phyloP scores from a whole-genome alignment of 2,888 invertebrate genomes.

The Azorinus chamasolen region DNA sequence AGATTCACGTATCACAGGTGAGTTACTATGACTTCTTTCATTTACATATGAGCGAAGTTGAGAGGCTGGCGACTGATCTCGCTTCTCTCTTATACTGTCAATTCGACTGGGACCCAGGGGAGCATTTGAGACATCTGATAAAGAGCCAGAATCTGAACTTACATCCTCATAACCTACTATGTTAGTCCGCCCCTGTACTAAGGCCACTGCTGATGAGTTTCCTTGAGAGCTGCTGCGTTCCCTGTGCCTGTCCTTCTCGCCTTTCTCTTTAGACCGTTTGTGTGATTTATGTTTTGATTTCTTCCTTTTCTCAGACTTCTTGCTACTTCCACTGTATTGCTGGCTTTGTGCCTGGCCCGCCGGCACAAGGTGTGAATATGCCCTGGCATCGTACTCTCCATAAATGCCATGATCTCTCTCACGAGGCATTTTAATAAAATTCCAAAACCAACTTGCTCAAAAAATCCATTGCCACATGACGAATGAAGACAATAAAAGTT shows the following conservation, averaged over 20 bases:
- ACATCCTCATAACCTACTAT: constrained; percentile 81
- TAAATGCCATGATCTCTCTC: constrained; percentile 62
- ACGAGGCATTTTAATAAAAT: constrained; percentile 60
- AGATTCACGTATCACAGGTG: constrained; percentile 72
- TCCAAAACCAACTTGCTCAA: too few species aligned
- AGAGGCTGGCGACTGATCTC: constrained; percentile 72
- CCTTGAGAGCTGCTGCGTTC: constrained; percentile 29
- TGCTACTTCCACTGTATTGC: constrained; percentile 11
- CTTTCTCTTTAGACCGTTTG: constrained; percentile 67
- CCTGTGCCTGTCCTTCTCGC: constrained; percentile 51
- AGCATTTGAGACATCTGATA: constrained; percentile 57
- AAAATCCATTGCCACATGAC: constrained; percentile 57
- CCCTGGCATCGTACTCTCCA: constrained; percentile 82
- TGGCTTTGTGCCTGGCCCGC: constrained; percentile 33
- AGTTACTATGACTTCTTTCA: constrained; percentile 77
- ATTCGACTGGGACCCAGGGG: constrained; percentile 40
- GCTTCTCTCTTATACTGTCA: constrained; percentile 19
- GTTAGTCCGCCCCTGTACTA: constrained; percentile 61
- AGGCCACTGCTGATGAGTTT: constrained; percentile 42
- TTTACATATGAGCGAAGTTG: constrained; percentile 70
- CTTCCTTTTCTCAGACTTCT: constrained; percentile 70
- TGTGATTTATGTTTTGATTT: constrained; percentile 73
- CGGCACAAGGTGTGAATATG: constrained; percentile 78
- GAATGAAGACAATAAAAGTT: constrained; percentile 36
- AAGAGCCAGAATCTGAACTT: constrained; percentile 81